Evolutionary conservation across 2,113 vertebrate genomes (phyloP), one percentile per base, ranked within the genome.

Genomic region (Maccullochella peelii): DNA sequence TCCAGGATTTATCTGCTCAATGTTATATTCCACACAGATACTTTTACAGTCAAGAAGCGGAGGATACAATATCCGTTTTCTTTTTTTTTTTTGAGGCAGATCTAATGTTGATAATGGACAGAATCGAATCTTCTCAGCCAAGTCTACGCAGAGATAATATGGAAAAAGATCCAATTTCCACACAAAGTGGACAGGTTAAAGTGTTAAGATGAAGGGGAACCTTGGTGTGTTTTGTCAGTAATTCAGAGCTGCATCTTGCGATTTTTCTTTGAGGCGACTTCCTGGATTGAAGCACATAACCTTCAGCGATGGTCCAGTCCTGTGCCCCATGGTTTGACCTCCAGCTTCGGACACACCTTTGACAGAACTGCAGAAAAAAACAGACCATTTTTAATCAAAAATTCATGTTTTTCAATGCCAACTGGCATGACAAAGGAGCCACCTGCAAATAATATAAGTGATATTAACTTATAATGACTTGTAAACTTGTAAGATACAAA

Each of bases 221-320:
- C 72, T 90, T 59, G 7, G 44, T n/a, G 75, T 62, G 59, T 52
- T 77, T 44, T 68, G 90, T 94, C 86, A 92, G 68, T 92, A 80
- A 85, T 77, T 90, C 73, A 93, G 71, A 83, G 82, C 87, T 72
- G 81, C 66, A 44, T 85, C 72, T 73, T 90, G 86, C 3, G 67
- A 82, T 73, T 88, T 92, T 63, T 89, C 85, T 88, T 93, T 95
- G 83, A 94, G 89, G 58, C 83, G 91, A 89, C 88, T 93, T 91
- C 92, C 93, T 55, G 92, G 89, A 86, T 92, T 90, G 84, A 93
- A 93, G 90, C 68, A 71, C 33, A 77, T 49, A n/a, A 69, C 79
- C 80, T 91, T 91, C 93, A 90, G 83, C 10, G 81, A 69, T 71
- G 84, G 81, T 84, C 79, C 86, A 52, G 77, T 72, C 82, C 70